Evolutionary conservation across 2,797 vertebrate genomes (phyloP).

Genomic region (Poeciliopsis gracilis): DNA sequence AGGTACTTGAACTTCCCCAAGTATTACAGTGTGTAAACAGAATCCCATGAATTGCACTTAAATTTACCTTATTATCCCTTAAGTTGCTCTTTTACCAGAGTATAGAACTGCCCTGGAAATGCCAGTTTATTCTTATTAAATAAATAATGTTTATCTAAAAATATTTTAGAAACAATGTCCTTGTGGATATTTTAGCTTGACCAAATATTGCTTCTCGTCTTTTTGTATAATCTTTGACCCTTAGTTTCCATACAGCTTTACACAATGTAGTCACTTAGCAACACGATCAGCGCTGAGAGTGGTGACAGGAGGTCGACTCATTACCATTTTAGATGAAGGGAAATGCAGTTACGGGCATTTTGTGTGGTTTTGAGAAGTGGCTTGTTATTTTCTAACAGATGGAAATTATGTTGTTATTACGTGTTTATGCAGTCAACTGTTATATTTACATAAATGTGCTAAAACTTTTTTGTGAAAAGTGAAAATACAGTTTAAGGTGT

Average conservation of each 20-base stretch:
- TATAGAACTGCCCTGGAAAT: neutral
- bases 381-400: slow-evolving; percentile 1
- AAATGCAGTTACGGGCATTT: slow-evolving; percentile 13
- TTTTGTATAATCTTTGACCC: neutral
- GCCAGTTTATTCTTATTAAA: neutral
- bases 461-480: neutral
- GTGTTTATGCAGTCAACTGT: neutral
- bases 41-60: neutral
- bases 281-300: slow-evolving; percentile 7
- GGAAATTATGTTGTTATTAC: neutral
- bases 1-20: neutral
- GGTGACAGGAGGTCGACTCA: slow-evolving; percentile 7
- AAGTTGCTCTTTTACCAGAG: neutral
- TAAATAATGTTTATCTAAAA: neutral
- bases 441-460: neutral
- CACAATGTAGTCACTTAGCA: slow-evolving; percentile 40
- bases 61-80: neutral
- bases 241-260: slow-evolving; percentile 1
- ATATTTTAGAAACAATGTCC: neutral
- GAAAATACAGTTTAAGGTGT: no score
- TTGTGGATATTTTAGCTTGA: neutral
- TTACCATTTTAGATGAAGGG: slow-evolving; percentile 29
- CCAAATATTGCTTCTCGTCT: neutral
- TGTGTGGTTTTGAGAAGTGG: neutral
- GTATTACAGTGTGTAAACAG: neutral